Conservation (phyloP, 2,888 invertebrate genomes). For the Drosophila affinis region DNA sequence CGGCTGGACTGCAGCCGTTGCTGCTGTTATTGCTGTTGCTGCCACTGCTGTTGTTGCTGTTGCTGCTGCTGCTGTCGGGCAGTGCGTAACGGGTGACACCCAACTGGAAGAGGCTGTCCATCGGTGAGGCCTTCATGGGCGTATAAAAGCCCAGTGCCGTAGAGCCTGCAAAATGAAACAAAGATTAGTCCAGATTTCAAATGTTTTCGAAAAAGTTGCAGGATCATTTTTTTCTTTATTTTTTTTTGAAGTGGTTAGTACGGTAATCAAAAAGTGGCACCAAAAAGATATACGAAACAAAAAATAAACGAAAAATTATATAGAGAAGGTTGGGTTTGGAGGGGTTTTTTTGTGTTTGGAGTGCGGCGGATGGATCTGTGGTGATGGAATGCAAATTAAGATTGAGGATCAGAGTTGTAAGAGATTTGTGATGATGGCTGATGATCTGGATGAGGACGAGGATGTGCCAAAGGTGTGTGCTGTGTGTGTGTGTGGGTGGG, state of each 20-base stretch:
- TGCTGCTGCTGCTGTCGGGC: constrained; percentile 52
- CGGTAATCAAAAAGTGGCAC: background rate
- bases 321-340: background rate
- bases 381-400: constrained; percentile 19
- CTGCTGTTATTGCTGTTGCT: constrained; percentile 28
- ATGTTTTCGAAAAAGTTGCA: background rate
- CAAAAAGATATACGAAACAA: background rate
- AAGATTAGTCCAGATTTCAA: background rate
- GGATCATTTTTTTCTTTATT: background rate
- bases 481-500: constrained; percentile 15
- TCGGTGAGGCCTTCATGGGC: constrained; percentile 89
- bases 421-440: constrained; percentile 14
- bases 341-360: background rate
- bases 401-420: constrained; percentile 5
- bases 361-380: constrained; percentile 1
- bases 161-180: constrained; percentile 77
- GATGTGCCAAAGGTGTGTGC: constrained; percentile 37
- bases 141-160: constrained; percentile 93
- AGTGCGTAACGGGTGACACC: constrained; percentile 87
- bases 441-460: constrained; percentile 15
- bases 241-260: background rate
- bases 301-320: background rate
- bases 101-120: constrained; percentile 89
- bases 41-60: constrained; percentile 38
- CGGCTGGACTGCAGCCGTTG: constrained; percentile 33